Evolutionary conservation across 2,113 vertebrate species (phyloP).

Genomic region (Apteryx mantelli): DNA sequence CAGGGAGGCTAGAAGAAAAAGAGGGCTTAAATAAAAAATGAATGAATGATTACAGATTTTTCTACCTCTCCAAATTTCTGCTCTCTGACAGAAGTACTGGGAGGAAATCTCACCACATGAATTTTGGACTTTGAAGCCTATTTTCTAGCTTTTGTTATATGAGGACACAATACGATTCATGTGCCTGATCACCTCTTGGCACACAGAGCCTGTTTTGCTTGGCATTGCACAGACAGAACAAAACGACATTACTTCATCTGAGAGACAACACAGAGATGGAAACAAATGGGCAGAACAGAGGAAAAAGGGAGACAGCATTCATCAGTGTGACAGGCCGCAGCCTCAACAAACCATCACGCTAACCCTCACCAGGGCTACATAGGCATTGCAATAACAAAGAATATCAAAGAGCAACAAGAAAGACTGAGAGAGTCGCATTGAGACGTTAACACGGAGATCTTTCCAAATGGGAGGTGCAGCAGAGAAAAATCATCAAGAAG

Average conservation of each 20-base stretch:
- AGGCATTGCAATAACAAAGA: neutral
- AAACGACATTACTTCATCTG: slow-evolving; percentile 20
- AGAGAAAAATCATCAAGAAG: neutral
- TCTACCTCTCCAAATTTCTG: neutral
- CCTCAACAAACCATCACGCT: neutral
- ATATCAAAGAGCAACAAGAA: neutral
- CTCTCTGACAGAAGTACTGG: neutral
- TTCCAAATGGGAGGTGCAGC: neutral
- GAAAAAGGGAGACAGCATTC: neutral
- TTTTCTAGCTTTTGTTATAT: neutral
- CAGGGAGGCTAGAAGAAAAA: neutral
- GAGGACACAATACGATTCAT: neutral
- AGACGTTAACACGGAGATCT: neutral
- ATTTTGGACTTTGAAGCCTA: neutral
- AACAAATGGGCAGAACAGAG: slow-evolving; percentile 23
- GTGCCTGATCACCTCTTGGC: neutral
- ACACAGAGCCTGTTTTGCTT: neutral
- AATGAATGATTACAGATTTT: neutral
- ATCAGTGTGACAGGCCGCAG: slow-evolving; percentile 26
- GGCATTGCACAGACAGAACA: neutral
- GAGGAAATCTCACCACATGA: neutral
- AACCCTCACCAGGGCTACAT: neutral
- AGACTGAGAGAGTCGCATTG: neutral
- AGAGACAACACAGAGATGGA: slow-evolving; percentile 10
- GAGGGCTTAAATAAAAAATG: neutral